Percentiles rank a stretch among this genome's conserved stretches.
Evolutionary conservation across 35 echinoderm and acorn worm genomes (phyloP).

Genomic region (Ptychodera flava): DNA sequence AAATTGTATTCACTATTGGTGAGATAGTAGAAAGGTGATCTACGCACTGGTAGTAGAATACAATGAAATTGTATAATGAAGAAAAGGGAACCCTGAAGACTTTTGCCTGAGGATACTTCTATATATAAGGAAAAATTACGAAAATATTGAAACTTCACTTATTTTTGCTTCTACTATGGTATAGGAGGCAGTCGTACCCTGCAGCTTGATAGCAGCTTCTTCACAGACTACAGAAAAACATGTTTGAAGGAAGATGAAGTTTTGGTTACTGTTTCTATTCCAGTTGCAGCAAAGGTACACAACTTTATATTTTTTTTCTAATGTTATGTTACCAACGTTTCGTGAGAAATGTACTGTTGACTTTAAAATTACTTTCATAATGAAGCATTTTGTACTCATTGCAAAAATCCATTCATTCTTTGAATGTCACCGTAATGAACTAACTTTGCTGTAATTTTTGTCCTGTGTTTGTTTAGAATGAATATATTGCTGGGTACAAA

Average conservation of each 20-base stretch:
- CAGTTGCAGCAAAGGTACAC: neutral
- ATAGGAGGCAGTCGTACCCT: neutral
- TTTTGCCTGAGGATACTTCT: too few species aligned
- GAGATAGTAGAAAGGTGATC: too few species aligned
- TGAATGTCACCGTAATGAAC: neutral
- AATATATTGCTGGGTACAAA: slow-evolving; percentile 77
- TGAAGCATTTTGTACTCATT: neutral
- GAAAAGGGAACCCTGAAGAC: too few species aligned
- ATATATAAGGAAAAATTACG: too few species aligned
- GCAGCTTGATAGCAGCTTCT: neutral
- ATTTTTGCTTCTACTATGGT: too few species aligned
- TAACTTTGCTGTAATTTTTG: neutral
- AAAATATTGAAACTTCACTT: too few species aligned
- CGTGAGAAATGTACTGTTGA: neutral
- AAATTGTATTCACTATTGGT: too few species aligned
- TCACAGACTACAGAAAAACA: neutral
- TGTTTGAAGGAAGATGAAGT: neutral
- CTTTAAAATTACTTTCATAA: neutral
- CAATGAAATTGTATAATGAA: too few species aligned
- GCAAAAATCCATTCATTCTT: neutral
- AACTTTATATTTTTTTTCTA: neutral
- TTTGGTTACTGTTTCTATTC: neutral
- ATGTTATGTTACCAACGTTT: neutral
- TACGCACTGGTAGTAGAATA: too few species aligned
- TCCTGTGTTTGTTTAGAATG: slow-evolving; percentile 55